Base-by-base conservation (phyloP, 1,140 invertebrate species). In the Patella vulgata region DNA sequence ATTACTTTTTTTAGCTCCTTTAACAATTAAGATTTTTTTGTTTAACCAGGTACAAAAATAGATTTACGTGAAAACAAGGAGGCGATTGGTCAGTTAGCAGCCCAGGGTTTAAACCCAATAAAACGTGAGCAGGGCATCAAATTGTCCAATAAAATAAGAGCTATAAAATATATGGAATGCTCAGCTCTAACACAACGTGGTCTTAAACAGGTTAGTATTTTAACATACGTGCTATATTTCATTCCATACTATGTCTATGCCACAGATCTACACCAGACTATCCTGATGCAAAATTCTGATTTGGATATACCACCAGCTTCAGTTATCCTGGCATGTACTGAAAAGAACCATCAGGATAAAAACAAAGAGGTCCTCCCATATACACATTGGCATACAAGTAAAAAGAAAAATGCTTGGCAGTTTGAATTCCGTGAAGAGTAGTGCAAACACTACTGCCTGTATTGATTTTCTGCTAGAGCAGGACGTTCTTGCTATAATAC, bases 1-100 rank as follows among this genome's bases (percentile, higher is more conserved):
- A n/a, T n/a, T n/a, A n/a, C n/a, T n/a, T n/a, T n/a, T n/a, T n/a
- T n/a, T n/a, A n/a, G n/a, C n/a, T n/a, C n/a, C n/a, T n/a, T n/a
- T n/a, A n/a, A n/a, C n/a, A n/a, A n/a, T n/a, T n/a, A n/a, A n/a
- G n/a, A n/a, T n/a, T n/a, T n/a, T n/a, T n/a, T n/a, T n/a, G n/a
- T n/a, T n/a, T 51, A 65, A 66, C 25, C 52, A 82, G 81, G 81
- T 65, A 90, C 88, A 33, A 90, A 88, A 78, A 82, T 88, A 63
- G 97, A 99, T 89, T 88, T 99, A 47, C 90, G 97, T 77, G 97
- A 99, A 82, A 96, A 99, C 84, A 96, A 96, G 83, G 93, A 94
- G 76, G 98, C 96, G 40, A 93, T 99, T 74, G 96, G 98, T 74
- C 95, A 96, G 85, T 87, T 99, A 44, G 95, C 96, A 85, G 95